These are phyloP conservation scores for Nephrocerus scutellatus DNA, from an alignment of 2,888 invertebrate genomes.

Conservation along the genomic window DNA sequence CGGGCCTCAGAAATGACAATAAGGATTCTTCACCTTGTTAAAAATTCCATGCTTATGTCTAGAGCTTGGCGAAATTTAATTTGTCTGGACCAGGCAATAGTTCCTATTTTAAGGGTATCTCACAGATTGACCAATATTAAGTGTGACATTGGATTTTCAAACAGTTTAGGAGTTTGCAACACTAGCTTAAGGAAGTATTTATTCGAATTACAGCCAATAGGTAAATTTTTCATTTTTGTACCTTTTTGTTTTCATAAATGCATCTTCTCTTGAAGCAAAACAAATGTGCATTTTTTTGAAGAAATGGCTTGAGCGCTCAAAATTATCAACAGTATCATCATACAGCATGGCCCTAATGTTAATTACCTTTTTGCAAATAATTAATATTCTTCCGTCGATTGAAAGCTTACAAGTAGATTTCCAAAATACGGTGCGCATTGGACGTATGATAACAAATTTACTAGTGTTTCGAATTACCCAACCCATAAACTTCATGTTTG, in stretches of 20 bases:
- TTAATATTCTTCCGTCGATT: conserved; percentile 48
- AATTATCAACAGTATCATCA: conserved; percentile 42
- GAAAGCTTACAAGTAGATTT: conserved; percentile 39
- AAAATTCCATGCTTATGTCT: conserved; percentile 23
- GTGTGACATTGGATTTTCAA: conserved; percentile 57
- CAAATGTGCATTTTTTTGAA: conserved; percentile 53
- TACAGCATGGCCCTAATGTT: conserved; percentile 55
- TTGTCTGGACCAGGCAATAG: conserved; percentile 49
- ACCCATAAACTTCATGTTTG: no score
- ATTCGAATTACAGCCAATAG: conserved; percentile 37
- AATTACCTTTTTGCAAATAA: conserved; percentile 54
- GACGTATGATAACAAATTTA: no score
- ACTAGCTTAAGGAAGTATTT: conserved; percentile 46
- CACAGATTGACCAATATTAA: conserved; percentile 49
- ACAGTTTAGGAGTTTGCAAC: conserved; percentile 56
- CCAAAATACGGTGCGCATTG: conserved; percentile 33
- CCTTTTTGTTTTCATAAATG: not conserved
- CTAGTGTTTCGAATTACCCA: no score
- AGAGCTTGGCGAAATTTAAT: conserved; percentile 42
- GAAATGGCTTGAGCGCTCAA: conserved; percentile 50
- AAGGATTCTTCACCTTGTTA: conserved; percentile 26
- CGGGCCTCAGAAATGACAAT: conserved; percentile 27
- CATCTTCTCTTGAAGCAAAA: conserved; percentile 49
- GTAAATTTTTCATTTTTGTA: conserved; percentile 25
- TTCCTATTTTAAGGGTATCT: conserved; percentile 55